Base-by-base conservation (phyloP, 1,140 invertebrate species). In the Macrobrachium rosenbergii region DNA sequence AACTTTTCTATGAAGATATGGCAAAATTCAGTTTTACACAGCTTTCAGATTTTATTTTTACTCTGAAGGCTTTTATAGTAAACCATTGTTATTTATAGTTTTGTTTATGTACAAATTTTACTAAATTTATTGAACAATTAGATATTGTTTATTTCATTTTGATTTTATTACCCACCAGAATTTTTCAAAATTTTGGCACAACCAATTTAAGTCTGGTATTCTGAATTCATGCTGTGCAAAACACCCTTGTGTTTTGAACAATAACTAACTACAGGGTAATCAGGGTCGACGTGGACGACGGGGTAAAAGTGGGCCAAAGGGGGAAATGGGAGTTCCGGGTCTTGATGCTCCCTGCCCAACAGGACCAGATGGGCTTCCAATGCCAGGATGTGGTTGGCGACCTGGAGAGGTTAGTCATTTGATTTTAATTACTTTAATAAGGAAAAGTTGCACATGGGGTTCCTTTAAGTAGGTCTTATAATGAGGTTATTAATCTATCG, bases 321-420 rank as follows among this genome's bases (percentile, higher is more conserved):
- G 98, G 82, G 97, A 98, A 91, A 97, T 98, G 93, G 97, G 97
- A 90, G 97, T 98, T 89, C 98, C 98, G 19, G 98, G 98, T 85
- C 92, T 99, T 88, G 98, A 99, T 92, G 98, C 98, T 62, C 98
- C 98, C 2, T 99, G 98, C 94, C 98, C 98, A 82, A 93, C 98
- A 76, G 98, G 98, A 76, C 94, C 95, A 21, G 98, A 99, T 92
- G 98, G 98, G 86, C 93, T 99, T 90, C 98, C 98, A 84, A 92
- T 99, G 90, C 96, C 97, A 45, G 98, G 97, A 89, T 99, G 98
- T 93, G 97, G 97, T 88, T 98, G 96, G 97, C 94, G 96, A 93
- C 95, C 96, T 90, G 67, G 63, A 59, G 87, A 88, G 89, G 89
- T 90, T 23, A 84, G 79, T 52, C 23, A 73, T 17, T 12, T 52